phyloP scores from a whole-genome alignment of 2,888 invertebrate genomes.

The Harmothoe impar region DNA sequence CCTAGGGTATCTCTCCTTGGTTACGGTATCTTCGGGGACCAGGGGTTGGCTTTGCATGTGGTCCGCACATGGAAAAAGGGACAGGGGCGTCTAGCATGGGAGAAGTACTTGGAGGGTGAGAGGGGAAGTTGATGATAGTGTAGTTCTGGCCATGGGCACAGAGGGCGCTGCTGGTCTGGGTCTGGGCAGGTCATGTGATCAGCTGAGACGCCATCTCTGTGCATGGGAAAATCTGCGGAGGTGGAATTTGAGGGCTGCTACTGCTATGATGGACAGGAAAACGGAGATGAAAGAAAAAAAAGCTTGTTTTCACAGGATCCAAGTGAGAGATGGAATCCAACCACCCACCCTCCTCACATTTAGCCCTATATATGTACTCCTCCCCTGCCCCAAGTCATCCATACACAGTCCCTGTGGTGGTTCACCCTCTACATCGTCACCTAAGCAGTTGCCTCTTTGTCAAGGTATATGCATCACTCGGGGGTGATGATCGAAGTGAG shows the following conservation, averaged over 20 bases:
- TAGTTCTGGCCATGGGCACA: background rate
- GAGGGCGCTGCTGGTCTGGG: background rate
- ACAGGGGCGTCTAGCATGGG: background rate
- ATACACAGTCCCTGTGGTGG: no score
- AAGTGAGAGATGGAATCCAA: background rate
- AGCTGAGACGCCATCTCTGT: background rate
- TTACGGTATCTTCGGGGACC: background rate
- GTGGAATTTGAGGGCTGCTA: slow-evolving; percentile 13
- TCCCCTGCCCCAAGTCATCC: background rate
- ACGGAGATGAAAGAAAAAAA: slow-evolving; percentile 20
- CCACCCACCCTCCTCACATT: background rate
- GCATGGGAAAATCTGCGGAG: slow-evolving; percentile 30
- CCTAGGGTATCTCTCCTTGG: background rate
- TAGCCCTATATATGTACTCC: background rate
- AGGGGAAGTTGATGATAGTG: background rate
- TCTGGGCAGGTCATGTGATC: slow-evolving; percentile 12
- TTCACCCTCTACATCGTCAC: no score
- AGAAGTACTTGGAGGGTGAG: background rate
- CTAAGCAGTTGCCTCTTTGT: no score
- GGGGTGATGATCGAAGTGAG: no score
- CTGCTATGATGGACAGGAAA: background rate
- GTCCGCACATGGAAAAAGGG: background rate
- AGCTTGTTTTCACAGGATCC: slow-evolving; percentile 39
- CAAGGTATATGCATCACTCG: no score
- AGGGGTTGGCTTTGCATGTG: background rate